A percentile compares a stretch with the other conserved stretches of the same genome.
These are phyloP conservation scores for Andrena marginata DNA, from an alignment of 2,888 invertebrate genomes.

Conservation along the genomic window DNA sequence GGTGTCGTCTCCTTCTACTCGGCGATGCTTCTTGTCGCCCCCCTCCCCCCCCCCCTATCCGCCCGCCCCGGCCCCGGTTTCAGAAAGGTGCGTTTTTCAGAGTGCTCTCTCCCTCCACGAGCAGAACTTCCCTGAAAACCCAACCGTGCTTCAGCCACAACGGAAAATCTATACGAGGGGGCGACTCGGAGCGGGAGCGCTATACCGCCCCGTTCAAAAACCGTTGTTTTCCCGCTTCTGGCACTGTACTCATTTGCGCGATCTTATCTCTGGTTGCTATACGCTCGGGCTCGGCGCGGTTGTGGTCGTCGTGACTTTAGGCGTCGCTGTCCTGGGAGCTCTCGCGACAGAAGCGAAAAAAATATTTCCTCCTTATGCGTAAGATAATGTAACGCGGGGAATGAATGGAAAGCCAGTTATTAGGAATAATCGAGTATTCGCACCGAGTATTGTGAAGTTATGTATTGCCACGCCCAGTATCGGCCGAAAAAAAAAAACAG, in stretches of 20 bases:
- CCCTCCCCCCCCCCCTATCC: conserved; percentile 23
- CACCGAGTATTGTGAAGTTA: background rate
- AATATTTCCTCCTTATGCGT: no score
- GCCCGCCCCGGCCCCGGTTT: conserved; percentile 50
- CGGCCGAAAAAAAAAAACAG: background rate
- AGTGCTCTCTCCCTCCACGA: conserved; percentile 45
- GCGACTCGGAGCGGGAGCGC: conserved; percentile 47
- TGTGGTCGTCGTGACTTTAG: no score
- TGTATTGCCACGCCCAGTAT: conserved; percentile 40
- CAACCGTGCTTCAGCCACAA: conserved; percentile 74
- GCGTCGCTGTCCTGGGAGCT: background rate
- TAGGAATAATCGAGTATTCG: background rate
- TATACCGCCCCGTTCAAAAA: conserved; percentile 73
- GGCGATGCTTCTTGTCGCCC: conserved; percentile 56
- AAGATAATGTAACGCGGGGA: background rate
- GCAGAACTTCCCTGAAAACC: conserved; percentile 68
- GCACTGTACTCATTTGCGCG: background rate
- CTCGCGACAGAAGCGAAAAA: no score
- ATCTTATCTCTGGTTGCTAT: background rate
- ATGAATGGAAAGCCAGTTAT: background rate
- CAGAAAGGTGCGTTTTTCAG: conserved; percentile 66
- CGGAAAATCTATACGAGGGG: conserved; percentile 79
- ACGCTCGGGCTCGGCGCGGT: no score
- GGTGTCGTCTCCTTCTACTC: conserved; percentile 37
- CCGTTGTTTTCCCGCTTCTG: conserved; percentile 29